Evolutionary conservation across 2,113 vertebrate genomes (phyloP).

Genomic region (Sus scrofa): DNA sequence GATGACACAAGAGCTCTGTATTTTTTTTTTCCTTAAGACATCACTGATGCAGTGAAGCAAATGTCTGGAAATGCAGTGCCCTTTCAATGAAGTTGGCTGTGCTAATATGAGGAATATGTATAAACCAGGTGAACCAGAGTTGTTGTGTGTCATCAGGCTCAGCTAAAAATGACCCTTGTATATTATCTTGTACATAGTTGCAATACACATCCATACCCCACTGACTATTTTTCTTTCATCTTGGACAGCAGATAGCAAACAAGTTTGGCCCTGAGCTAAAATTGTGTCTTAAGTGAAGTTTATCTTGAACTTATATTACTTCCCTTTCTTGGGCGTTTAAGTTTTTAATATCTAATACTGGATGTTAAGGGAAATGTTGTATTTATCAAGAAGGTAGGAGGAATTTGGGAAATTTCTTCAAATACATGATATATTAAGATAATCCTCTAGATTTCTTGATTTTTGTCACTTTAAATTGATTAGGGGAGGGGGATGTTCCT

Average conservation of each 20-base stretch:
- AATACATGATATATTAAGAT: neutral
- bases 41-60: neutral
- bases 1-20: neutral
- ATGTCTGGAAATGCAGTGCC: neutral
- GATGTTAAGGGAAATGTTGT: neutral
- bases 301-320: conserved; percentile 29
- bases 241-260: conserved; percentile 35
- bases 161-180: neutral
- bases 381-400: neutral
- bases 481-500: neutral
- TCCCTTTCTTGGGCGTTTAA: conserved; percentile 58
- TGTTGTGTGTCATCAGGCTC: neutral
- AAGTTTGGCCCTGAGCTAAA: conserved; percentile 32
- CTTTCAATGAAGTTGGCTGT: neutral
- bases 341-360: conserved; percentile 22
- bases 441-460: neutral
- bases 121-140: neutral
- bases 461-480: neutral
- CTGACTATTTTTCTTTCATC: conserved; percentile 26
- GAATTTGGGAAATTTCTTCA: neutral
- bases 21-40: neutral
- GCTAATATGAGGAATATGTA: neutral
- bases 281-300: neutral
- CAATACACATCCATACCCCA: neutral
- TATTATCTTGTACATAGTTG: neutral